Evolutionary conservation across 2,113 vertebrate species (phyloP).

Genomic region (Bagarius yarrelli): DNA sequence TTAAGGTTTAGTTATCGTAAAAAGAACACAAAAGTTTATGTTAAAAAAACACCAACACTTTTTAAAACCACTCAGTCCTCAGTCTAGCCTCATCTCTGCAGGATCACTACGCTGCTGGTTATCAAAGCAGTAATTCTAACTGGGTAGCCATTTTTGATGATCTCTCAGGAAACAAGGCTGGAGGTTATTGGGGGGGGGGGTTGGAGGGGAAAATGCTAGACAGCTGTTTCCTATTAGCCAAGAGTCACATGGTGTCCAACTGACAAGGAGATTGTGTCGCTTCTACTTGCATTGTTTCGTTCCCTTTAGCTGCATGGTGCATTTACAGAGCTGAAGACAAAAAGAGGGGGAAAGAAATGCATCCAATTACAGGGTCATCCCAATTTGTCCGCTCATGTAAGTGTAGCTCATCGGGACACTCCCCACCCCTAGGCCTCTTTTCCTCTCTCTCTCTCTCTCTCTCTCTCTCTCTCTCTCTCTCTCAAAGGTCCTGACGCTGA

Average conservation of each 20-base stretch:
- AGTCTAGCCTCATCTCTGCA: background rate
- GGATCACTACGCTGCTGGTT: background rate
- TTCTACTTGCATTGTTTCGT: background rate
- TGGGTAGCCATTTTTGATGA: conserved; percentile 17
- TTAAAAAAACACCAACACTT: too few relatives aligned
- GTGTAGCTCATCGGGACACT: conserved; percentile 51
- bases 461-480: background rate
- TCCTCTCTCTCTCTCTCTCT: conserved; percentile 25
- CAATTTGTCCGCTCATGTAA: conserved; percentile 67
- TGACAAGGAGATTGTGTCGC: conserved; percentile 39
- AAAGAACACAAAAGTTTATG: too few relatives aligned
- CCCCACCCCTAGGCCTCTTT: conserved; percentile 42
- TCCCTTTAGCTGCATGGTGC: background rate
- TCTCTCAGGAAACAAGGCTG: conserved; percentile 35
- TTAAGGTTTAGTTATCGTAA: too few relatives aligned
- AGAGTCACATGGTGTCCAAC: conserved; percentile 53
- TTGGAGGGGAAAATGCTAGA: conserved; percentile 43
- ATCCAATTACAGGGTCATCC: conserved; percentile 69
- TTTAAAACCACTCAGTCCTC: too few relatives aligned
- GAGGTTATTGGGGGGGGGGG: conserved; percentile 29
- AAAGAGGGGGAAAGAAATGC: conserved; percentile 54
- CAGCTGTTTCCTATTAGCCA: conserved; percentile 73
- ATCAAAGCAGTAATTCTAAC: conserved; percentile 25
- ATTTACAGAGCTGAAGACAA: conserved; percentile 47
- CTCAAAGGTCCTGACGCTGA: conserved; percentile 34